Evolutionary conservation across 2,888 invertebrate species (phyloP), one percentile per base, ranked within the genome.

Genomic region (Erannis defoliaria): DNA sequence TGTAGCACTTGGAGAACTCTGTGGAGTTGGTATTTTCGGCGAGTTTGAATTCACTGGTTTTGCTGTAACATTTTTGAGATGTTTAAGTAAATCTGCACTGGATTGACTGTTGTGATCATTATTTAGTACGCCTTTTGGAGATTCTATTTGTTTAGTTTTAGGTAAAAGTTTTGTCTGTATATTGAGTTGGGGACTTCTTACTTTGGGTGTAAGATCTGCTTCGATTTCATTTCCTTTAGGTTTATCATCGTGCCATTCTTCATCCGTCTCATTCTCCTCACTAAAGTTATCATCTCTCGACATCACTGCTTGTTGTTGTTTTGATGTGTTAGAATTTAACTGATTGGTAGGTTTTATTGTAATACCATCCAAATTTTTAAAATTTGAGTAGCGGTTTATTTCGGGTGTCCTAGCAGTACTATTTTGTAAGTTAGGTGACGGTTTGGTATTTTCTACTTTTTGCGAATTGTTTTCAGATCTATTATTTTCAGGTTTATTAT

Each of bases 41-140:
- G 38, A 33, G 33, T 48, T 53, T 40, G 35, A 49, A 62, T 65
- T 64, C 8, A 85, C 46, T 56, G 84, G 77, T 71, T 87, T 88
- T 49, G 87, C 83, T 14, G 84, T 85, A 18, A 88, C 79, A 74
- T 86, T 84, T 59, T 80, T 78, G 5, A 87, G 76, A 64, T 83
- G 76, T 76, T 84, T 86, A 56, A 87, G 75, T 66, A 88, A 73
- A 66, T 84, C 74, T 26, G 75, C 66, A 68, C 78, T 83, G 16
- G 73, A 67, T 46, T 74, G 67, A 42, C 70, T 75, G 14, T 72
- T 75, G 8, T 50, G 23, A 51, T 66, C 68, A 56, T 66, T 70
- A 49, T 71, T 71, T 21, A 57, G 16, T 29, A 43, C 64, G 40
- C 65, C 58, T 62, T 37, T 65, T 48, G 50, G 68, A 43, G 56